A percentile compares a stretch with the other conserved stretches of the same genome.
Evolutionary conservation across 92 coral and sea anemone genomes (phyloP).

Genomic region (Zoanthus sociatus): DNA sequence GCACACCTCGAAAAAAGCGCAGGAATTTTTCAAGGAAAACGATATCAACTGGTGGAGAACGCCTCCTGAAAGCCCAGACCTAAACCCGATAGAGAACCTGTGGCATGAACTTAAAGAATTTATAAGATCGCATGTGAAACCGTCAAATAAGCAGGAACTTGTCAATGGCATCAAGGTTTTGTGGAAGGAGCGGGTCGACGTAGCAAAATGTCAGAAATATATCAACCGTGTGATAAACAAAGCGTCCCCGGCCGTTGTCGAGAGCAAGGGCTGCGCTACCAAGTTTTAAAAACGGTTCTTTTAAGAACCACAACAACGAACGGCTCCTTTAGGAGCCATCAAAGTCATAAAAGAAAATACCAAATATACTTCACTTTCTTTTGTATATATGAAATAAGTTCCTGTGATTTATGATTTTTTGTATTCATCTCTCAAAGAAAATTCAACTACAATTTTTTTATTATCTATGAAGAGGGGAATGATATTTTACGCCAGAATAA

Average conservation of each 20-base stretch:
- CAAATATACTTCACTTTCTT: not conserved
- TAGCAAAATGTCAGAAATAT: constrained; percentile 49
- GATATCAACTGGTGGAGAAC: constrained; percentile 61
- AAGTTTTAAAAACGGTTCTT: constrained; percentile 28
- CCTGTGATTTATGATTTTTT: no score
- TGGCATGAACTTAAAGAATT: constrained; percentile 60
- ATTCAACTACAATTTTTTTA: no score
- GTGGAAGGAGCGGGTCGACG: constrained; percentile 44
- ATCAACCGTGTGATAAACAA: constrained; percentile 50
- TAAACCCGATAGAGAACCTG: constrained; percentile 57
- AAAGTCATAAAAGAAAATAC: no score
- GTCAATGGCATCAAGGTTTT: constrained; percentile 58
- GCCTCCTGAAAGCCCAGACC: constrained; percentile 30
- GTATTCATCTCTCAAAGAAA: no score
- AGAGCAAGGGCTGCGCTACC: constrained; percentile 50
- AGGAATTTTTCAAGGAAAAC: constrained; percentile 50
- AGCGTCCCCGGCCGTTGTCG: constrained; percentile 56
- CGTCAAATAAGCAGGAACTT: constrained; percentile 56
- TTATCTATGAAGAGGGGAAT: no score
- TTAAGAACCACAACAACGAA: not conserved
- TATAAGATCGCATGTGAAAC: constrained; percentile 46
- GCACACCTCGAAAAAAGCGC: no score
- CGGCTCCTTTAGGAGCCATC: no score
- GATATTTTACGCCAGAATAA: no score
- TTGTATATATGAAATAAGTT: not conserved